Conservation (phyloP, 1,140 invertebrate genomes). For the Aphis gossypii region DNA sequence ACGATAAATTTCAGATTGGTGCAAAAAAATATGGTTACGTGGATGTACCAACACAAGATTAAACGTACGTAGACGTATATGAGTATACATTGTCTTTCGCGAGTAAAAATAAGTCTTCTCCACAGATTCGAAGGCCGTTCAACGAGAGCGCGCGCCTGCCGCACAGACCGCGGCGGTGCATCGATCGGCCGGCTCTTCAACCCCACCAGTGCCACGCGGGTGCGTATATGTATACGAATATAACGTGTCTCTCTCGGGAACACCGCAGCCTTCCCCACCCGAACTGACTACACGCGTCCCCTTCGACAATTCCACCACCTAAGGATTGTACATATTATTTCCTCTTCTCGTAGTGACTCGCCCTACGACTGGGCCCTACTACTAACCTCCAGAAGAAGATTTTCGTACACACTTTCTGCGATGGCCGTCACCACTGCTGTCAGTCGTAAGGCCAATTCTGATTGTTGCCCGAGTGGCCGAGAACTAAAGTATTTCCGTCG, state of each 20-base stretch:
- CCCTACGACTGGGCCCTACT: no score
- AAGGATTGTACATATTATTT: background rate
- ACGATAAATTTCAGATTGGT: background rate
- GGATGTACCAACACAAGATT: background rate
- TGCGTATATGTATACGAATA: conserved; percentile 9
- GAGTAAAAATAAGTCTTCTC: background rate
- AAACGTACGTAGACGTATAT: background rate
- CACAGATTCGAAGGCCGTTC: background rate
- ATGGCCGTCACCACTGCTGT: background rate
- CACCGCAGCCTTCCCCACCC: background rate
- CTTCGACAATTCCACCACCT: background rate
- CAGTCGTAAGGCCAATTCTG: background rate
- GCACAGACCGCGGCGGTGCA: background rate
- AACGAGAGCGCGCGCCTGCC: background rate
- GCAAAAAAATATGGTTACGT: background rate
- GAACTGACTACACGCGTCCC: background rate
- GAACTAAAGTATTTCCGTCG: background rate
- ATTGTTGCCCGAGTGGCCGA: background rate
- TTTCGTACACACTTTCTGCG: background rate
- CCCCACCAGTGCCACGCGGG: no score
- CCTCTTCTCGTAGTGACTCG: background rate
- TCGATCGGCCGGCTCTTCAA: background rate
- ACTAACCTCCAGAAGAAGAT: background rate
- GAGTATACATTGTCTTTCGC: background rate
- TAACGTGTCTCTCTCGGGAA: background rate